A percentile compares a stretch with the other conserved stretches of the same genome.
Evolutionary conservation across 2,797 vertebrate genomes (phyloP).

Genomic region (Chiloscyllium punctatum): DNA sequence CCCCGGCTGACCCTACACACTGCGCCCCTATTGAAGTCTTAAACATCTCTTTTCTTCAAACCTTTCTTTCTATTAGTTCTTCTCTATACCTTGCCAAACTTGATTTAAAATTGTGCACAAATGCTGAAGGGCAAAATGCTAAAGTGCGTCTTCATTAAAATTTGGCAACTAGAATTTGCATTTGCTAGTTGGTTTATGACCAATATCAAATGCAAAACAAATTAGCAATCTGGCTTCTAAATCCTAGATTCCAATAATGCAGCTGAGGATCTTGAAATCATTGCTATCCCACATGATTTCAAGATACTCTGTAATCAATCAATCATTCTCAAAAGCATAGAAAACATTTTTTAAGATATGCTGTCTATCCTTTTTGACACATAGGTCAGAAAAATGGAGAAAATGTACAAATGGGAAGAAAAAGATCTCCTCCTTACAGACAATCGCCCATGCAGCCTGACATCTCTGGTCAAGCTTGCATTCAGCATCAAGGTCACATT

Average conservation of each 20-base stretch:
- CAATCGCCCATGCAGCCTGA: no score
- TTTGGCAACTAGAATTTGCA: neutral
- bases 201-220: neutral
- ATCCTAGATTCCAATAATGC: neutral
- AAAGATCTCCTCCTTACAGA: no score
- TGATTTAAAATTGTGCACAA: neutral
- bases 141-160: neutral
- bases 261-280: neutral
- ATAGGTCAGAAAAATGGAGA: no score
- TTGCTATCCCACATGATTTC: neutral
- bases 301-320: neutral
- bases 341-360: no score
- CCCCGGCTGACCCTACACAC: neutral
- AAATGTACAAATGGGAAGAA: no score
- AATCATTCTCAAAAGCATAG: no score
- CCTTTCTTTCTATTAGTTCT: neutral
- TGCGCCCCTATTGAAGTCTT: neutral
- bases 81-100: neutral
- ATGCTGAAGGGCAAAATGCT: neutral
- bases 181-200: neutral
- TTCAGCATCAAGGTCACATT: no score
- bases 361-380: no score
- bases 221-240: neutral
- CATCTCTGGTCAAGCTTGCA: no score
- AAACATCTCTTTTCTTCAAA: neutral